Evolutionary conservation across 2,797 vertebrate species (phyloP), one percentile per base, ranked within the genome.

Genomic region (Xenops minutus): DNA sequence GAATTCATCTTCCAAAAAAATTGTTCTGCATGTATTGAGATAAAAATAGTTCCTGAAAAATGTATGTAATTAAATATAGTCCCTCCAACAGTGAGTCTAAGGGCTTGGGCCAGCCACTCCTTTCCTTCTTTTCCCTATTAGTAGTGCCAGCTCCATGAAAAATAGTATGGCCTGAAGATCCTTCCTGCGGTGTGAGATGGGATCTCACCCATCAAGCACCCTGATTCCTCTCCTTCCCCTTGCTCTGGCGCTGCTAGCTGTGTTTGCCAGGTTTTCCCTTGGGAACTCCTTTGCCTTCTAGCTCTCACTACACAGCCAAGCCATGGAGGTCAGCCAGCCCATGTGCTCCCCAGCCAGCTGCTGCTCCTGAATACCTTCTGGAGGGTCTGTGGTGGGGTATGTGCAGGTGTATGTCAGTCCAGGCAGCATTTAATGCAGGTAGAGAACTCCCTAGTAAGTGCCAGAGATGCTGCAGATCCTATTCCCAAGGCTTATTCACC

Each of bases 271-370:
- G 14, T 63, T 71, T 84, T 86, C 55, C 54, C 14, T 4, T 15
- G 17, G 36, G 54, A 17, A 4, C 18, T 17, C 43, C 34, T 59
- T 15, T 78, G 22, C 43, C 54, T 69, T 64, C 44, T n/a, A 39
- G 54, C 58, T 64, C 34, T 21, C 62, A 2, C 6, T 19, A 34
- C 43, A 14, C 51, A 81, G 46, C 83, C 36, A 17, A 36, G 46
- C 32, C 14, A 1, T 0, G 2, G 26, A 34, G 21, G 11, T 30
- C 59, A 76, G 52, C 56, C 39, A 52, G 54, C 21, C 83, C 20
- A 6, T 0, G 0, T 0, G 10, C 12, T 81, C 36, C 51, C 21
- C 39, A 30, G 62, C 7, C 3, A 4, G 54, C 54, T 75, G 54
- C 66, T 81, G 58, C 54, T 82, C 46, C 88, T 27, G 2, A 48